Conservation (phyloP, 1,140 invertebrate genomes). For the Musca vetustissima region DNA sequence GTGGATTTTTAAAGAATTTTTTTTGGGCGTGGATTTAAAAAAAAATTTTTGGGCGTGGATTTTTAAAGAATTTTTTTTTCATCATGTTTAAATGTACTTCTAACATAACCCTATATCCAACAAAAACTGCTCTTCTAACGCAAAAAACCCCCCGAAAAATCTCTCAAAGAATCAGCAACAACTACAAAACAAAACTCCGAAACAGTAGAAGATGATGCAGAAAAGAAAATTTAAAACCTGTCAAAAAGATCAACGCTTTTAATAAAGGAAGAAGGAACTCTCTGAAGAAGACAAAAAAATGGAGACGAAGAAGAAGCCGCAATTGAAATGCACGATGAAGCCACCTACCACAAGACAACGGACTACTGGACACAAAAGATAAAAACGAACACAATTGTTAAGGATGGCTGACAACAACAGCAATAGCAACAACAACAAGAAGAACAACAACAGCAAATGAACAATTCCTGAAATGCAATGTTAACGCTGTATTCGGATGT, state of each 20-base stretch:
- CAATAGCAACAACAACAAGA: background rate
- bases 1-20: too few relatives aligned
- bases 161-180: background rate
- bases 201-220: background rate
- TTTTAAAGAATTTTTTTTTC: too few relatives aligned
- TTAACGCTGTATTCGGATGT: slow-evolving; percentile 1
- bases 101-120: too few relatives aligned
- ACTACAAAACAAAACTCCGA: background rate
- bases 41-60: too few relatives aligned
- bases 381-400: background rate
- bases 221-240: slow-evolving; percentile 16
- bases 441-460: too few relatives aligned
- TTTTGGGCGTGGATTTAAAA: too few relatives aligned
- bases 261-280: background rate
- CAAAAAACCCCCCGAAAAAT: too few relatives aligned
- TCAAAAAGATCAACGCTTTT: slow-evolving; percentile 22
- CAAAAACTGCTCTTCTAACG: too few relatives aligned
- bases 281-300: background rate
- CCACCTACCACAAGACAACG: slow-evolving; percentile 9
- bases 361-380: background rate
- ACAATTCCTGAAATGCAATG: too few relatives aligned
- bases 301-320: background rate
- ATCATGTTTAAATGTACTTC: too few relatives aligned
- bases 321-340: background rate
- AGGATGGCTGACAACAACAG: background rate